Evolutionary conservation across 2,113 vertebrate species (phyloP).

Genomic region (Agelaius tricolor): DNA sequence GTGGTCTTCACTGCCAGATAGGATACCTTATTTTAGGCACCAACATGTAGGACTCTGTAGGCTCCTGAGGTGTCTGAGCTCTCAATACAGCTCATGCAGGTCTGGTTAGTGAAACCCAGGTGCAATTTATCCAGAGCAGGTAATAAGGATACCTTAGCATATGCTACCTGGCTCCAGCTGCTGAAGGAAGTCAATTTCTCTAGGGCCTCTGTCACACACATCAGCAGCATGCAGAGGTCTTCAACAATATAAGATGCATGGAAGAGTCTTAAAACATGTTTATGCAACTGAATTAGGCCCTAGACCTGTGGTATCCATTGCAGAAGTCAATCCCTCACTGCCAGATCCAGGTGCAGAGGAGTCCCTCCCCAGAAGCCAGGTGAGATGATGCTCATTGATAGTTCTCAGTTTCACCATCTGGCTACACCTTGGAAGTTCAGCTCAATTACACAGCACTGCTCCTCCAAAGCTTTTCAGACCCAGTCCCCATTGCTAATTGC

Average conservation of each 20-base stretch:
- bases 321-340: not conserved
- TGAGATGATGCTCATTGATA: not conserved
- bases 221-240: not conserved
- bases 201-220: not conserved
- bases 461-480: not conserved
- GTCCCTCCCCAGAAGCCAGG: rapidly evolving
- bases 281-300: not conserved
- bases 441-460: not conserved
- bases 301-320: not conserved
- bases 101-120: not conserved
- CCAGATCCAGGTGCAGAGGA: not conserved
- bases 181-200: not conserved
- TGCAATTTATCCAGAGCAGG: not conserved
- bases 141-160: not conserved
- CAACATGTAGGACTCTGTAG: not conserved
- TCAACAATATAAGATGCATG: not conserved
- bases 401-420: not conserved
- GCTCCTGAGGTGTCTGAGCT: not conserved
- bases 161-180: not conserved
- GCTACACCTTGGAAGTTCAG: not conserved
- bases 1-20: not conserved
- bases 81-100: no score
- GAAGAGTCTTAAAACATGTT: not conserved
- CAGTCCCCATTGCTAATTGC: not conserved
- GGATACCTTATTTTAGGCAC: not conserved